These are phyloP conservation scores for Rhinella marina DNA, from an alignment of 2,797 vertebrate genomes.

Conservation along the genomic window DNA sequence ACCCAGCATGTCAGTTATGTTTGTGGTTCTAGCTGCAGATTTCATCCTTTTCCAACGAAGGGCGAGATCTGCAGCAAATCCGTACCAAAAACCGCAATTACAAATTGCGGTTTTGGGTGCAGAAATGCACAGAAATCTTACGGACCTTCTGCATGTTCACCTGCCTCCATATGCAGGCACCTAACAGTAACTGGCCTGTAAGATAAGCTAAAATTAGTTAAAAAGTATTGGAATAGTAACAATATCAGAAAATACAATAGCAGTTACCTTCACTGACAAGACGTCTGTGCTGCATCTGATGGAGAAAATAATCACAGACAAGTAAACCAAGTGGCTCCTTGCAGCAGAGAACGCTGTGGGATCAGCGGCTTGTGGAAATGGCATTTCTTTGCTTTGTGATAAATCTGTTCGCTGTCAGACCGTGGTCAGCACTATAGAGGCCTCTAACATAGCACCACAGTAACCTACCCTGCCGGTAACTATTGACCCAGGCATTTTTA, in stretches of 20 bases:
- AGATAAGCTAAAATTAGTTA: background rate
- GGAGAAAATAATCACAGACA: background rate
- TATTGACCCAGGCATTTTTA: slow-evolving; percentile 47
- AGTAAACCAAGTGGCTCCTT: background rate
- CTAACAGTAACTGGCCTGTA: background rate
- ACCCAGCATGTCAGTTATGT: no score
- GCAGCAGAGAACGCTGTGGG: background rate
- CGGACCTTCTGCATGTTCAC: no score
- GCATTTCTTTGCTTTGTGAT: slow-evolving; percentile 15
- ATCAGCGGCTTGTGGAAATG: slow-evolving; percentile 5
- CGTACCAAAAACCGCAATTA: no score
- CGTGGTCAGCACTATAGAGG: background rate
- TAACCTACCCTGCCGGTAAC: slow-evolving; percentile 40
- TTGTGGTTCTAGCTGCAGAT: no score
- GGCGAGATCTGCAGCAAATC: no score
- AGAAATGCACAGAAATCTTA: no score
- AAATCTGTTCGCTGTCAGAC: background rate
- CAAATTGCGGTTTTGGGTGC: no score
- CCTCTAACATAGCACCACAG: slow-evolving; percentile 40
- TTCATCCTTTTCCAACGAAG: no score
- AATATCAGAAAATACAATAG: background rate
- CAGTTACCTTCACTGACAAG: background rate
- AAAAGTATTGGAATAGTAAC: background rate
- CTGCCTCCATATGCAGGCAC: no score
- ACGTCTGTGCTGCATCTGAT: background rate